Evolutionary conservation across 2,113 vertebrate genomes (phyloP).

Genomic region (Cephalopterus ornatus): DNA sequence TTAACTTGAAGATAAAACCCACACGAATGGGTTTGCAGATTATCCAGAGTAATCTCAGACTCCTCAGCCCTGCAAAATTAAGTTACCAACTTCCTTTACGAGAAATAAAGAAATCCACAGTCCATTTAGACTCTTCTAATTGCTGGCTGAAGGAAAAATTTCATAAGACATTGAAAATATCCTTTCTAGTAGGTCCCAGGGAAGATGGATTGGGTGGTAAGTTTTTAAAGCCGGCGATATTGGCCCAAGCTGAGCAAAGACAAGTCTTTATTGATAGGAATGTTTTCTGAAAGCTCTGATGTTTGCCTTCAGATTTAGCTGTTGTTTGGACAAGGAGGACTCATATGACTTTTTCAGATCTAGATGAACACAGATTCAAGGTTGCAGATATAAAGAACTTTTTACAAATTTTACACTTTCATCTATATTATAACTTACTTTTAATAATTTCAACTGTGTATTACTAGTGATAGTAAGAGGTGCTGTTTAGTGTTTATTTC

Average conservation of each 20-base stretch:
- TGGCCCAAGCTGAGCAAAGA: conserved; percentile 40
- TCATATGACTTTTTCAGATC: conserved; percentile 55
- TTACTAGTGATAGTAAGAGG: neutral
- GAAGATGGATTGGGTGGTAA: conserved; percentile 1
- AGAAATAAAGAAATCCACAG: conserved; percentile 20
- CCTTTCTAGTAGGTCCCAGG: neutral
- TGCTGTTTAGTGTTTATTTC: neutral
- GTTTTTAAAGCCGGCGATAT: conserved; percentile 31
- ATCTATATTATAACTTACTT: neutral
- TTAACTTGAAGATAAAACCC: neutral
- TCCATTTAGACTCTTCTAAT: neutral
- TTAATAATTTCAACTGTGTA: neutral
- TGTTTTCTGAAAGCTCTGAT: conserved; percentile 35
- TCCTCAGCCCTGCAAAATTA: neutral
- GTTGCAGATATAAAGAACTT: conserved; percentile 41
- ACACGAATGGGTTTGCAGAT: neutral
- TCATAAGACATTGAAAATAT: conserved; percentile 16
- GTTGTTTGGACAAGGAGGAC: conserved; percentile 65
- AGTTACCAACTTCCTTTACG: neutral
- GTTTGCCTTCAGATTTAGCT: conserved; percentile 70
- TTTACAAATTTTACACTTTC: neutral
- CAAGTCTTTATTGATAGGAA: conserved; percentile 55
- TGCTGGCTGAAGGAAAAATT: neutral
- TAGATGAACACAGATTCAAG: conserved; percentile 25
- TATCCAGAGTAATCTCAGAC: neutral